Evolutionary conservation across 1,140 invertebrate genomes (phyloP).

Genomic region (Harlomillsia oculata): DNA sequence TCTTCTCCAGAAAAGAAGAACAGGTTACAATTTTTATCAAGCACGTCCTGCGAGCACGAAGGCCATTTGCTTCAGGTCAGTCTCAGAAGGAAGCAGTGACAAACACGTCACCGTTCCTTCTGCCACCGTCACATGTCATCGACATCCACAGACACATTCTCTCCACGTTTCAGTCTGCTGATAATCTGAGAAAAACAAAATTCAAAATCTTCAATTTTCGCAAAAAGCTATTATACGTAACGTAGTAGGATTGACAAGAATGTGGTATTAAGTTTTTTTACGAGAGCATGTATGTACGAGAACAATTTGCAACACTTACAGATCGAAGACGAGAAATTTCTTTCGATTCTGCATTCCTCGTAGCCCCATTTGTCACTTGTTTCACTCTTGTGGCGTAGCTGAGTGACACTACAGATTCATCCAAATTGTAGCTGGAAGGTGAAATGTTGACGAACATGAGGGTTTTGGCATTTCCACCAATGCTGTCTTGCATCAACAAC

Average conservation of each 20-base stretch:
- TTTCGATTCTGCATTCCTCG: slow-evolving; percentile 46
- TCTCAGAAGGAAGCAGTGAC: too few species aligned
- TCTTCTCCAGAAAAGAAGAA: too few species aligned
- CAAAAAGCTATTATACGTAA: not conserved
- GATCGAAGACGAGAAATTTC: slow-evolving; percentile 44
- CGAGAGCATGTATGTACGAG: not conserved
- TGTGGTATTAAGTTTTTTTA: not conserved
- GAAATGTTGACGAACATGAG: slow-evolving; percentile 51
- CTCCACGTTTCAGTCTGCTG: slow-evolving; percentile 10
- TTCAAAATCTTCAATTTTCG: not conserved
- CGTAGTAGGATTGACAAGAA: not conserved
- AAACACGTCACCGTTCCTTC: too few species aligned
- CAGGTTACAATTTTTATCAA: too few species aligned
- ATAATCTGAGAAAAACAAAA: slow-evolving; percentile 10
- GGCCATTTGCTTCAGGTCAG: too few species aligned
- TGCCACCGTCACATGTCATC: slow-evolving; percentile 6
- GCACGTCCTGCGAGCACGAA: too few species aligned
- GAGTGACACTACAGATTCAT: slow-evolving; percentile 24
- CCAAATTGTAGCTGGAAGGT: slow-evolving; percentile 43
- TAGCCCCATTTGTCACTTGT: slow-evolving; percentile 46
- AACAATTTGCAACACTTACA: slow-evolving; percentile 29
- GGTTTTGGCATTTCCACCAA: slow-evolving; percentile 51
- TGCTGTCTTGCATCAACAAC: slow-evolving; percentile 48
- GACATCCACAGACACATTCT: slow-evolving; percentile 4
- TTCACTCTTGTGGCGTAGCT: slow-evolving; percentile 48